Evolutionary conservation across 2,797 vertebrate species (phyloP).

Genomic region (Caiman crocodilus): DNA sequence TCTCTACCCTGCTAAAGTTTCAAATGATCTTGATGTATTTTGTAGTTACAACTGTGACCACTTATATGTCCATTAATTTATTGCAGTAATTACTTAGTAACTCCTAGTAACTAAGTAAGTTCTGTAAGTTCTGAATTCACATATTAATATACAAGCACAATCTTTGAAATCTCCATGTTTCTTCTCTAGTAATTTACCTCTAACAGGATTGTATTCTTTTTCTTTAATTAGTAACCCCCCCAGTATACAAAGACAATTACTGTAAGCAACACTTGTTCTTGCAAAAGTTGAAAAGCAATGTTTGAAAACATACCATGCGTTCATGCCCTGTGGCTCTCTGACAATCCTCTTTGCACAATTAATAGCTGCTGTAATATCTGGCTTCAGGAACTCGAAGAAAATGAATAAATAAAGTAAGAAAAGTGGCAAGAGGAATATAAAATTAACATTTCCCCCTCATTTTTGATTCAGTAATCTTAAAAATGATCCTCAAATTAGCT

Average conservation of each 20-base stretch:
- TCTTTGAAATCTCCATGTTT: not conserved
- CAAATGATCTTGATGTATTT: not conserved
- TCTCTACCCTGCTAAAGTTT: not conserved
- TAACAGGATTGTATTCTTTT: not conserved
- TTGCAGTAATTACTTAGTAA: not conserved
- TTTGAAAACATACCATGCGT: conserved; percentile 64
- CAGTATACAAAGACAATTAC: not conserved
- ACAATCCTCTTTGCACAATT: conserved; percentile 65
- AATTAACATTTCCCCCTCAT: accelerated
- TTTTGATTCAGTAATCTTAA: not conserved
- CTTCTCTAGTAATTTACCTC: not conserved
- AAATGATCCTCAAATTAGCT: not conserved
- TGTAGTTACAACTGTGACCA: not conserved
- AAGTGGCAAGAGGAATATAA: not conserved
- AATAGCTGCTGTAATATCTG: conserved; percentile 56
- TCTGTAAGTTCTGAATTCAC: not conserved
- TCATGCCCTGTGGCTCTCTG: conserved; percentile 49
- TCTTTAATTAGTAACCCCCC: not conserved
- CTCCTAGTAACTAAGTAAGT: not conserved
- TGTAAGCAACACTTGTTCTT: not conserved
- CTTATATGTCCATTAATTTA: not conserved
- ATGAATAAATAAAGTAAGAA: not conserved
- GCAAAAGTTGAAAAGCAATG: not conserved
- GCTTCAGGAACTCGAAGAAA: conserved; percentile 46
- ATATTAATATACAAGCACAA: not conserved